A percentile compares a stretch with the other conserved stretches of the same genome.
Evolutionary conservation across 2,888 invertebrate genomes (phyloP).

Genomic region (Stratiomys singularior): DNA sequence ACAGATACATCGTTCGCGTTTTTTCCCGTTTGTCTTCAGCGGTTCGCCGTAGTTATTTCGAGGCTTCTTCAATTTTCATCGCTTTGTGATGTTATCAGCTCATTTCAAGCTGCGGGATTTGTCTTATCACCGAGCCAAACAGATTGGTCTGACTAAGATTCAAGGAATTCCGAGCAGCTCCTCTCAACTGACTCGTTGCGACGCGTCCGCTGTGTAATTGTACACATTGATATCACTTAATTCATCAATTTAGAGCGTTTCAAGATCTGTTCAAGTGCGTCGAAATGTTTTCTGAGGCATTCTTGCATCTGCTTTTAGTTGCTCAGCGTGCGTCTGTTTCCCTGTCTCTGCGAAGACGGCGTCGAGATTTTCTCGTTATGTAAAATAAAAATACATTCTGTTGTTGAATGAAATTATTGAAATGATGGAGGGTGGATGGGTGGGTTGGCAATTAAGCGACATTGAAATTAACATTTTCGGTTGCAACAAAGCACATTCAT

Average conservation of each 20-base stretch:
- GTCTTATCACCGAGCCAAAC: not conserved
- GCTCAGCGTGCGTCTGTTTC: constrained; percentile 15
- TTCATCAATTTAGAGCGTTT: not conserved
- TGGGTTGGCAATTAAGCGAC: not conserved
- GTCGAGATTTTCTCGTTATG: constrained; percentile 29
- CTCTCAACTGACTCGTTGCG: not conserved
- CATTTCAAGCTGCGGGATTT: not conserved
- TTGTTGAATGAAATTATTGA: not conserved
- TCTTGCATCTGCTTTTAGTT: constrained; percentile 9
- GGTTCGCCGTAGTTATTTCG: not conserved
- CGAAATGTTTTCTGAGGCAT: not conserved
- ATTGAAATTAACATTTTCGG: not conserved
- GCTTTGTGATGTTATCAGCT: not conserved
- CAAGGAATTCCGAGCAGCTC: constrained; percentile 1
- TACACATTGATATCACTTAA: constrained; percentile 8
- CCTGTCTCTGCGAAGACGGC: constrained; percentile 16
- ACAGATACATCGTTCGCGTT: not conserved
- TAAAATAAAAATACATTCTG: constrained; percentile 7
- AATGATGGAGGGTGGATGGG: constrained; percentile 2
- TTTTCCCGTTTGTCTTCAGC: not conserved
- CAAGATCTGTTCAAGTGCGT: not conserved
- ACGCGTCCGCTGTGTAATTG: not conserved
- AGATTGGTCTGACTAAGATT: constrained; percentile 22
- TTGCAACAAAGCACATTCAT: no score
- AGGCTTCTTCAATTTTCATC: not conserved